Evolutionary conservation across 2,113 vertebrate species (phyloP).

Genomic region (Columba livia): DNA sequence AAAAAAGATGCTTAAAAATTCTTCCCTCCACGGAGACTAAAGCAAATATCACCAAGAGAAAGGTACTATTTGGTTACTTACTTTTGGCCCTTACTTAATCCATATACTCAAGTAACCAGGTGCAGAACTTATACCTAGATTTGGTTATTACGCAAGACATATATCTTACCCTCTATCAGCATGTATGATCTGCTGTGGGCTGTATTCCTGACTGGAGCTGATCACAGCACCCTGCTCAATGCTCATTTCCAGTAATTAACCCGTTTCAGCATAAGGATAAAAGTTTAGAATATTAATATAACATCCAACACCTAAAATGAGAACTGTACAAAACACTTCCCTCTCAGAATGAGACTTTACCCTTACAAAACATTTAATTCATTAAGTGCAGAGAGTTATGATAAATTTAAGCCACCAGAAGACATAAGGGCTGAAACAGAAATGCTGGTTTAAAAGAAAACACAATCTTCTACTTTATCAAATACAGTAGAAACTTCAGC

Average conservation of each 20-base stretch:
- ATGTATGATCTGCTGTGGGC: background rate
- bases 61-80: background rate
- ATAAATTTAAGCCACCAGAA: background rate
- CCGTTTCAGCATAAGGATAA: background rate
- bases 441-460: background rate
- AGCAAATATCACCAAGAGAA: background rate
- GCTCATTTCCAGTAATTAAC: background rate
- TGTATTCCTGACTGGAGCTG: background rate
- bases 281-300: background rate
- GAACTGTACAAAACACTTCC: background rate
- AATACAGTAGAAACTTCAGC: background rate
- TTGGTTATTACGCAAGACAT: background rate
- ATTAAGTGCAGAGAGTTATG: background rate
- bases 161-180: background rate
- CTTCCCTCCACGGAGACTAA: background rate
- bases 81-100: background rate
- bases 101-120: background rate
- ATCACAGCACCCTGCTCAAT: background rate
- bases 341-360: background rate
- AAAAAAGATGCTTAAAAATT: background rate
- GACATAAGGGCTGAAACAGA: background rate
- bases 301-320: background rate
- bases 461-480: background rate
- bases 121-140: background rate
- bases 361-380: background rate